Conservation (phyloP, 2,888 invertebrate species). For the Eudasyphora cyanicolor region DNA sequence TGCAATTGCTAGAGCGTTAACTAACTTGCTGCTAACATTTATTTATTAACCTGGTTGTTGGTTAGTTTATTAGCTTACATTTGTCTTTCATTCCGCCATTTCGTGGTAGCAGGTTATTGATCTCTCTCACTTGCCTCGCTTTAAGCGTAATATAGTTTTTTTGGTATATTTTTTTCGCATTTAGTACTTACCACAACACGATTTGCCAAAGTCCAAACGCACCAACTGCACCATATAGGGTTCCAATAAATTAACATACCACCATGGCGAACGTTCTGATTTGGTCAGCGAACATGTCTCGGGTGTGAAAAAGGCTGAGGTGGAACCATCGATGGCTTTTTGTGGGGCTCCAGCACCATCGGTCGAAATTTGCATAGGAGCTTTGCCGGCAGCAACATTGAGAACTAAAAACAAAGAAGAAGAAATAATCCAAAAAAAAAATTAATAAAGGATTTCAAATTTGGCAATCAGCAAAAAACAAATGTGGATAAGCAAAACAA, state of each 20-base stretch:
- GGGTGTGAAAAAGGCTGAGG: constrained; percentile 88
- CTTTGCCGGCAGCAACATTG: constrained; percentile 96
- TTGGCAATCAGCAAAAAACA: too few relatives aligned
- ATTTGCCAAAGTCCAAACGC: constrained; percentile 93
- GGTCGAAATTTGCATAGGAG: constrained; percentile 95
- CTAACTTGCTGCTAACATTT: neutral
- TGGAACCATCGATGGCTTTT: constrained; percentile 94
- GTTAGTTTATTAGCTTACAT: neutral
- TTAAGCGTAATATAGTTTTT: neutral
- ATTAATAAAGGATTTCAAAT: neutral
- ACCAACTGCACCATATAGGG: constrained; percentile 97
- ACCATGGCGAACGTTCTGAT: constrained; percentile 93
- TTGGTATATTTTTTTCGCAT: neutral
- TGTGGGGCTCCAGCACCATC: constrained; percentile 92
- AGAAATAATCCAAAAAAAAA: neutral
- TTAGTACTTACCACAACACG: constrained; percentile 91
- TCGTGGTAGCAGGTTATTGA: constrained; percentile 24
- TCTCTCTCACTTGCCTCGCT: neutral
- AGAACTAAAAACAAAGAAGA: constrained; percentile 84
- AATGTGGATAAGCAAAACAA: neutral
- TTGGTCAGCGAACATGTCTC: constrained; percentile 94
- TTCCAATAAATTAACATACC: constrained; percentile 96
- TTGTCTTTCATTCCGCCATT: neutral
- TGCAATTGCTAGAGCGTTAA: neutral
- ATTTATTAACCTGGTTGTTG: neutral